Conservation (phyloP, 1,140 invertebrate species). For the Belonocnema kinseyi region DNA sequence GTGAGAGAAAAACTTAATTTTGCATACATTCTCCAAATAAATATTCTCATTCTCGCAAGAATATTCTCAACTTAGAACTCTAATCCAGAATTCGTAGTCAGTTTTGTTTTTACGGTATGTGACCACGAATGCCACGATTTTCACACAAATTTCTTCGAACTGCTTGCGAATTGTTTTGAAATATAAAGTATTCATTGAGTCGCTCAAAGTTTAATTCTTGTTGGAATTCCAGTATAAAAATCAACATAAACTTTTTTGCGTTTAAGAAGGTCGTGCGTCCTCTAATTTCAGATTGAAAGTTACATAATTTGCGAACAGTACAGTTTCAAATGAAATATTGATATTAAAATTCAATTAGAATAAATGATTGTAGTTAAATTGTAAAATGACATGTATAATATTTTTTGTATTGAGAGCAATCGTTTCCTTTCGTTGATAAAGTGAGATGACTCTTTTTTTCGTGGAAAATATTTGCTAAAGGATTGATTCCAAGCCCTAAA, state of each 20-base stretch:
- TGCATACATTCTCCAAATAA: no score
- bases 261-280: neutral
- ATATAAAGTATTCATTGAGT: neutral
- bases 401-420: conserved; percentile 5
- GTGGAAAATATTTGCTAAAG: conserved; percentile 3
- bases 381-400: neutral
- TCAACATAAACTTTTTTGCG: neutral
- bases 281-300: neutral
- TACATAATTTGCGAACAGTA: neutral
- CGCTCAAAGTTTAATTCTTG: neutral
- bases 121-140: neutral
- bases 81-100: neutral
- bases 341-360: neutral
- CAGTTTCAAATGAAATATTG: conserved; percentile 1
- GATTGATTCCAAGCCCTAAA: conserved; percentile 47
- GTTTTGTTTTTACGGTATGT: conserved; percentile 3
- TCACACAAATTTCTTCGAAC: no score
- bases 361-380: neutral
- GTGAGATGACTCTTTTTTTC: neutral
- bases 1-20: no score
- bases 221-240: neutral
- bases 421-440: neutral
- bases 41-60: no score
- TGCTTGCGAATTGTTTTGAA: neutral
- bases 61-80: no score